Conservation (phyloP, 2,888 invertebrate genomes). For the Hypsopygia costalis region DNA sequence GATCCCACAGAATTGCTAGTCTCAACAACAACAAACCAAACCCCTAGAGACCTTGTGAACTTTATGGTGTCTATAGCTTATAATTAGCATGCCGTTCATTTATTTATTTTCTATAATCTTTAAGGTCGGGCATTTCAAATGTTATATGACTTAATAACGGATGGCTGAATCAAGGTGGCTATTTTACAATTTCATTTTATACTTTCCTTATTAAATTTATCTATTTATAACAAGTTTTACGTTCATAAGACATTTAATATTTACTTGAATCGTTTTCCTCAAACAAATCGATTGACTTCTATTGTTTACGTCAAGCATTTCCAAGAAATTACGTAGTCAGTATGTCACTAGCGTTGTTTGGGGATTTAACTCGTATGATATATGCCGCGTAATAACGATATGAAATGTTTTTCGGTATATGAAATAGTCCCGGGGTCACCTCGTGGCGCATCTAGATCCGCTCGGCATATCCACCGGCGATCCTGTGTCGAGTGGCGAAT, state of each 20-base stretch:
- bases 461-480: slow-evolving; percentile 91
- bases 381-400: slow-evolving; percentile 11
- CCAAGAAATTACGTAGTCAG: neutral
- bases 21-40: slow-evolving; percentile 43
- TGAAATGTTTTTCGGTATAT: slow-evolving; percentile 38
- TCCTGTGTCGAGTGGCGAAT: slow-evolving; percentile 73
- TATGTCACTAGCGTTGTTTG: neutral
- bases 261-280: slow-evolving; percentile 6
- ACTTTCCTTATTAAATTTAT: neutral
- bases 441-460: slow-evolving; percentile 95
- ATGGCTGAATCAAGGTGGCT: slow-evolving; percentile 14
- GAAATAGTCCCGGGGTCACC: slow-evolving; percentile 93
- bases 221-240: neutral
- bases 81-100: slow-evolving; percentile 10
- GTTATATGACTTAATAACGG: slow-evolving; percentile 8
- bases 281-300: neutral
- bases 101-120: slow-evolving; percentile 6
- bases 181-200: slow-evolving; percentile 10
- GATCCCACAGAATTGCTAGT: slow-evolving; percentile 69
- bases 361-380: neutral
- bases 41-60: neutral
- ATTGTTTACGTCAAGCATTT: neutral
- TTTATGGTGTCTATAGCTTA: slow-evolving; percentile 9
- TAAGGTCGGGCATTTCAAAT: slow-evolving; percentile 9
- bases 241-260: neutral